Base-by-base conservation (phyloP, 1,140 invertebrate genomes). In the Akabosia matsudoensis region DNA sequence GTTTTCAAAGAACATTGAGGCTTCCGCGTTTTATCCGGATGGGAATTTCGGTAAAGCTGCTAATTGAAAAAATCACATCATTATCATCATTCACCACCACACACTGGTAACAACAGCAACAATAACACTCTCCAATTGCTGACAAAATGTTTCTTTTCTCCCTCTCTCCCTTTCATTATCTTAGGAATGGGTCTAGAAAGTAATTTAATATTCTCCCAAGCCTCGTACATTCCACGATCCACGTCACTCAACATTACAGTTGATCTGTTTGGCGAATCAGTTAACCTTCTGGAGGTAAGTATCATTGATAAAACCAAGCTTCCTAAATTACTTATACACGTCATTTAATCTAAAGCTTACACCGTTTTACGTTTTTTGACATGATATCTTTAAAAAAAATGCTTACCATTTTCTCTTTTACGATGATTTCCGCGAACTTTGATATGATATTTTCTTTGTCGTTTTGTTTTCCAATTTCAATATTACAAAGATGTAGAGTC, bases 1-100 rank as follows among this genome's bases (percentile, higher is more conserved):
- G 85, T 97, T 93, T 85, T 97, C 95, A 0, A 87, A 91, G n/a
- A 96, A 96, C 84, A 93, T 92, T 81, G 95, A 97, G 83, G 89
- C 89, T 61, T 93, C 92, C 0, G 88, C 93, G 31, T 95, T 93
- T 83, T 92, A 94, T 37, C 93, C 95, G 80, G 91, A 94, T 78
- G 92, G 92, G 79, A 94, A 95, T 83, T 87, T 92, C 54, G 92
- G 91, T 90, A 83, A 85, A 84, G 24, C n/a, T 22, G 54, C 54
- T 28, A 31, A 10, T 67, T 31, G 30, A 56, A 56, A 56, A 56
- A 56, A 56, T 56, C 54, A 45, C 37, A 18, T 45, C 37, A 45
- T 45, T 45, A 45, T 45, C 37, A 45, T 45, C 18, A 45, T 45
- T n/a, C n/a, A n/a, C n/a, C n/a, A n/a, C n/a, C n/a, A n/a, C n/a